Base-by-base conservation (phyloP, 92 coral and sea anemone species). In the Palythoa grandiflora region DNA sequence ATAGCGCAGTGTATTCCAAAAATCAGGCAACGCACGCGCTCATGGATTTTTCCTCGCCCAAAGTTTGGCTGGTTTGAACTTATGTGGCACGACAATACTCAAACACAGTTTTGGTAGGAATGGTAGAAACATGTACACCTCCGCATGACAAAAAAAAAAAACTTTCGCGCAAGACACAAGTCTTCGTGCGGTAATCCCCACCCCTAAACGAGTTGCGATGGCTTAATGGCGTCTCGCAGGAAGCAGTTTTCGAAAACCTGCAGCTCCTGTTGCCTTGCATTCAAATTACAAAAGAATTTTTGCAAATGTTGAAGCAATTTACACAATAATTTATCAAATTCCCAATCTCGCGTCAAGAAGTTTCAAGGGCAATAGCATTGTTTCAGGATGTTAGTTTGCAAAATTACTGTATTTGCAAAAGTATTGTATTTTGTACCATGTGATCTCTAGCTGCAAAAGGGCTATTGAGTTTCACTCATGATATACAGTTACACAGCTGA, bases 191-290 rank as follows among this genome's bases (percentile, higher is more conserved):
- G 91, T 90, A 2, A 80, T 90, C 51, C 73, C 89, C 1, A 37
- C 88, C 6, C 88, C 92, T 10, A 89, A 89, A 77, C 80, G 93
- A 83, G 96, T 91, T 20, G 92, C 93, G 38, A 91, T 88, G 80
- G 94, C 94, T 35, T 79, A 91, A 80, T 93, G 94, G 94, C 90
- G 91, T 59, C 53, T 93, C 66, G 94, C 94, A 9, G 90, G 90
- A 2, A 79, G 79, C 50, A 93, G 92, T 73, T 93, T 81, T 75
- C 91, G 94, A 20, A 85, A 81, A 2, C 70, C 88, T 36, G 91
- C 88, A 13, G 75, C 93, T 10, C 93, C 28, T 28, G 28, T 28
- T 28, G 28, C 28, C 28, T 28, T 28, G 28, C 28, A 28, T 28
- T 28, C 28, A 28, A 28, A 28, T 28, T 28, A 28, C 28, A 28